A percentile compares a stretch with the other conserved stretches of the same genome.
phyloP scores from a whole-genome alignment of 2,113 vertebrate species.

The Dromas ardeola region DNA sequence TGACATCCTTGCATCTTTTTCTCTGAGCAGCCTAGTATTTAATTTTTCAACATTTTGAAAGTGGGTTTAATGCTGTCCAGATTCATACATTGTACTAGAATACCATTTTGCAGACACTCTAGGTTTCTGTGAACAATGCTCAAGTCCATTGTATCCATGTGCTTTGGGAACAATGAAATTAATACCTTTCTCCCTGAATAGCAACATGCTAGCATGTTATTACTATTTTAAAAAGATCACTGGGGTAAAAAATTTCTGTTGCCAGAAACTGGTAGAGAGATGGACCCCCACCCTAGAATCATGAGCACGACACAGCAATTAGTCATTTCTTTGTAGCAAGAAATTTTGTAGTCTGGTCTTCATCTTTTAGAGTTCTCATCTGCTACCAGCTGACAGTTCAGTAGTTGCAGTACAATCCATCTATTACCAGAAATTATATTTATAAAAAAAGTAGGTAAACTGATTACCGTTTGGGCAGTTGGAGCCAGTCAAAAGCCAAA shows the following conservation, averaged over 20 bases:
- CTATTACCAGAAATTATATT: not conserved
- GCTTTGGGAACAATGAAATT: not conserved
- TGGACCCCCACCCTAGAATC: not conserved
- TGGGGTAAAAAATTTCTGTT: not conserved
- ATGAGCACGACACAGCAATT: not conserved
- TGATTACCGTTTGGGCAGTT: not conserved
- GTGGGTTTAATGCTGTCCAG: not conserved
- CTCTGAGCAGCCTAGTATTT: not conserved
- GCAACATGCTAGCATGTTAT: not conserved
- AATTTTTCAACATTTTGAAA: not conserved
- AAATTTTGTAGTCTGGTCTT: not conserved
- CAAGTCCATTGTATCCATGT: not conserved
- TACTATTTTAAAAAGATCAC: not conserved
- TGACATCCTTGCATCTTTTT: not conserved
- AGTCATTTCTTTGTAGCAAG: not conserved
- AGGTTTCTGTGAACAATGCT: not conserved
- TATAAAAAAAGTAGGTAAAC: not conserved
- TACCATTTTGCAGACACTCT: not conserved
- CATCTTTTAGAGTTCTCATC: not conserved
- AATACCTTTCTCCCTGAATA: not conserved
- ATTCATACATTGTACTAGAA: not conserved
- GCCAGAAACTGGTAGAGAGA: not conserved
- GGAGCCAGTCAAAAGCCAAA: not conserved
- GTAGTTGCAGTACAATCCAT: not conserved
- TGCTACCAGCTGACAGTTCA: not conserved